Conservation (phyloP, 1,140 invertebrate species). For the Psilanteris sp. region DNA sequence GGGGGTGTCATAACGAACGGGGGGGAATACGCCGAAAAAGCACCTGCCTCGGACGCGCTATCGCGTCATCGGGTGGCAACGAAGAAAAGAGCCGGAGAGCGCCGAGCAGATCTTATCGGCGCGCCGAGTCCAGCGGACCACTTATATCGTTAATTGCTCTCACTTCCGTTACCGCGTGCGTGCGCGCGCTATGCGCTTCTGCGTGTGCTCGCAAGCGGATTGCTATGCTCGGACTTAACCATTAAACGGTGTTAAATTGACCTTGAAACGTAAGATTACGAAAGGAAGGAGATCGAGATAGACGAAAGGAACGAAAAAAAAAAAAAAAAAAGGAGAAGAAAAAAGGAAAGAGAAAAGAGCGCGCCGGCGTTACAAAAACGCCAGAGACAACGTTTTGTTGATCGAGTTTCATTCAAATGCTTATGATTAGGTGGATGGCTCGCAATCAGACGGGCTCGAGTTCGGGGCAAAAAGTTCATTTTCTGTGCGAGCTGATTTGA, state of each 20-base stretch:
- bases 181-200: conserved; percentile 55
- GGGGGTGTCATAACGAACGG: conserved; percentile 54
- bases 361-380: conserved; percentile 12
- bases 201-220: conserved; percentile 45
- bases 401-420: conserved; percentile 4
- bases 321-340: background rate
- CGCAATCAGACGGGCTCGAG: too few relatives aligned
- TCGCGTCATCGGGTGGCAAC: conserved; percentile 71
- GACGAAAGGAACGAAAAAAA: background rate
- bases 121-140: conserved; percentile 77
- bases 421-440: conserved; percentile 18
- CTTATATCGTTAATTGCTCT: conserved; percentile 81
- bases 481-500: background rate
- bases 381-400: conserved; percentile 14
- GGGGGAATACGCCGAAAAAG: conserved; percentile 73
- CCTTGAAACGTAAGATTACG: conserved; percentile 60
- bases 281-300: conserved; percentile 46
- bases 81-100: conserved; percentile 69
- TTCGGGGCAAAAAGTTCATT: conserved; percentile 6
- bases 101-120: conserved; percentile 70
- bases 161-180: conserved; percentile 75
- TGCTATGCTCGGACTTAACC: conserved; percentile 54
- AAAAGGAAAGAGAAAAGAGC: conserved; percentile 3
- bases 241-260: conserved; percentile 66
- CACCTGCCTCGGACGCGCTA: conserved; percentile 74